phyloP scores from a whole-genome alignment of 2,797 vertebrate species.

The Clamator glandarius region DNA sequence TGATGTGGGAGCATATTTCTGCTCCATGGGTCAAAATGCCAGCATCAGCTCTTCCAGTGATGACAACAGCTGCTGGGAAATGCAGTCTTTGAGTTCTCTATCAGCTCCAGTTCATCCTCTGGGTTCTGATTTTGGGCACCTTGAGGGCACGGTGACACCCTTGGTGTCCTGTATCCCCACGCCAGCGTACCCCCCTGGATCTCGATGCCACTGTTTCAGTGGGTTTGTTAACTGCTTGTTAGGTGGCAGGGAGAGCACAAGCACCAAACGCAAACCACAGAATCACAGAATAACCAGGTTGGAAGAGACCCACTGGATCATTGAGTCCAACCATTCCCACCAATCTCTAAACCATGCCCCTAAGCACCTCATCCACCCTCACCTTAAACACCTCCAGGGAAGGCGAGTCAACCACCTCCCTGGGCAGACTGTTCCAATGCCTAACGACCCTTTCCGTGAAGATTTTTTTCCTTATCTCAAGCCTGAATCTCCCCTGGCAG shows the following conservation, averaged over 20 bases:
- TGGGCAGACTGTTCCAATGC: too few species aligned
- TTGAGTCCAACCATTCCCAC: too few species aligned
- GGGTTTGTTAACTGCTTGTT: neutral
- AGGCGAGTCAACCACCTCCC: too few species aligned
- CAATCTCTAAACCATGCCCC: too few species aligned
- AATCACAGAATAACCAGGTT: too few species aligned
- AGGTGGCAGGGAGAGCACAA: neutral
- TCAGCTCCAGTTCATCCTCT: neutral
- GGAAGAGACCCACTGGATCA: too few species aligned
- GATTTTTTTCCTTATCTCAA: too few species aligned
- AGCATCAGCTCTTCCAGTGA: neutral
- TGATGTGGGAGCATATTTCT: neutral
- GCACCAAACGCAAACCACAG: neutral
- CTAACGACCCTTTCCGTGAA: too few species aligned
- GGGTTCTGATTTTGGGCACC: neutral
- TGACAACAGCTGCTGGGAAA: neutral
- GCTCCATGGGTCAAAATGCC: neutral
- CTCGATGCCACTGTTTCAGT: neutral
- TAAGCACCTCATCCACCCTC: too few species aligned
- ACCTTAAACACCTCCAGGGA: too few species aligned
- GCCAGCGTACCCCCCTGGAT: too few species aligned
- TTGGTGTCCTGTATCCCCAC: fast-evolving
- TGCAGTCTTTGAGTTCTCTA: neutral
- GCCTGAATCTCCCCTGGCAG: too few species aligned
- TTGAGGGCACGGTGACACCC: neutral